phyloP scores from a whole-genome alignment of 2,113 vertebrate species.

The Megaptera novaeangliae region DNA sequence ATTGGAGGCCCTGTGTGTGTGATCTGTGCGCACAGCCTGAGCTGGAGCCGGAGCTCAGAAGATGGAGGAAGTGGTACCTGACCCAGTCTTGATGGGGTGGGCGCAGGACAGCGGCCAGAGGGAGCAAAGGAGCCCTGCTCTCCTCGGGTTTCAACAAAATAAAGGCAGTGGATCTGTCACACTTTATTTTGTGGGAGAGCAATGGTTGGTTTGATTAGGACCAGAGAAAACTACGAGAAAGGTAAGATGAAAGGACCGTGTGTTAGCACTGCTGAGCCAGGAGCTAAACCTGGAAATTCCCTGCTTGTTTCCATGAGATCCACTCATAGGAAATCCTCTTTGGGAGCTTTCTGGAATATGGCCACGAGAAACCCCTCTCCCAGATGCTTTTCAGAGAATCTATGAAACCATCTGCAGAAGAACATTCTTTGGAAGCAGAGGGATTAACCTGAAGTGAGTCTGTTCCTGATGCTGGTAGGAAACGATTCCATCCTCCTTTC shows the following conservation, averaged over 20 bases:
- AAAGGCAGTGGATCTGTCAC: not conserved
- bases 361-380: not conserved
- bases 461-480: not conserved
- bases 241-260: not conserved
- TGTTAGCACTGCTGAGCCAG: not conserved
- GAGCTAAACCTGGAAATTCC: not conserved
- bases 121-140: not conserved
- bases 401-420: not conserved
- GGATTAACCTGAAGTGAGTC: not conserved
- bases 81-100: not conserved
- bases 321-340: not conserved
- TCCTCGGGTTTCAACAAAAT: not conserved
- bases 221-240: not conserved
- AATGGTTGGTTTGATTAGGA: not conserved
- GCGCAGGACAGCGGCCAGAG: not conserved
- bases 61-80: not conserved
- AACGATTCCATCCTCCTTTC: not conserved
- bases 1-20: no score
- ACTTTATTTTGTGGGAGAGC: not conserved
- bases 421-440: not conserved
- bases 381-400: not conserved
- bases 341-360: not conserved
- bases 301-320: not conserved
- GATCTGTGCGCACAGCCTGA: no score
- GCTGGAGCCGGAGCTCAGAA: not conserved